These are phyloP conservation scores for Rotaria sp. DNA, from an alignment of 2,888 invertebrate genomes.

Conservation along the genomic window DNA sequence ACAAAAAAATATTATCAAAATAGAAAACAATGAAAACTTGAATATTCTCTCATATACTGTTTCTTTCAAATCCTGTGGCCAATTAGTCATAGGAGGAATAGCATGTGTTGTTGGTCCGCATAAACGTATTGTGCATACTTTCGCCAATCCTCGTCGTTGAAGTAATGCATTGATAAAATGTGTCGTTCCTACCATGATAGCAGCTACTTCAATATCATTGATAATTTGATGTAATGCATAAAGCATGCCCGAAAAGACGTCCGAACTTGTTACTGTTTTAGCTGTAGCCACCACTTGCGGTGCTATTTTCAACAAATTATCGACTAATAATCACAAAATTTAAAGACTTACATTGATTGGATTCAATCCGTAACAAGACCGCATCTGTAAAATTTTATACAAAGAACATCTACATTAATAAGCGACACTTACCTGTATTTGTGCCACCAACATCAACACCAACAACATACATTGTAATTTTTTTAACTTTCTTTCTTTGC, in stretches of 20 bases:
- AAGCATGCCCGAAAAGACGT: conserved; percentile 47
- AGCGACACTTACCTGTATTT: conserved; percentile 50
- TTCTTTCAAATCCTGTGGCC: conserved; percentile 45
- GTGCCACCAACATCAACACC: conserved; percentile 53
- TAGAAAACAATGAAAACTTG: no score
- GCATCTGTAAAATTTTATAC: not conserved
- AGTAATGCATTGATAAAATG: conserved; percentile 52
- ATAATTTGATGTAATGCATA: conserved; percentile 42
- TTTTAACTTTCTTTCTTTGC: not conserved
- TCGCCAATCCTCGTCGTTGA: conserved; percentile 46
- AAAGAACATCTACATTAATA: conserved; percentile 32
- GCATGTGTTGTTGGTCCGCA: conserved; percentile 47
- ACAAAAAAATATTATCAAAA: no score
- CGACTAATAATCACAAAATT: not conserved
- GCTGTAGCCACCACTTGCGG: conserved; percentile 23
- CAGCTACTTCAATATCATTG: conserved; percentile 17
- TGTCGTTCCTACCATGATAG: conserved; percentile 47
- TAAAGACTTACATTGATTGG: not conserved
- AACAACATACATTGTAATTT: conserved; percentile 35
- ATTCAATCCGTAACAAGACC: not conserved
- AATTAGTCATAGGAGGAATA: conserved; percentile 48
- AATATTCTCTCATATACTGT: conserved; percentile 6
- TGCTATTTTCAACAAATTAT: not conserved
- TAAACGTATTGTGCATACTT: conserved; percentile 48
- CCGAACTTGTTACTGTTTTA: conserved; percentile 45